Conservation (phyloP, 1,140 invertebrate genomes). For the Zophobas morio region DNA sequence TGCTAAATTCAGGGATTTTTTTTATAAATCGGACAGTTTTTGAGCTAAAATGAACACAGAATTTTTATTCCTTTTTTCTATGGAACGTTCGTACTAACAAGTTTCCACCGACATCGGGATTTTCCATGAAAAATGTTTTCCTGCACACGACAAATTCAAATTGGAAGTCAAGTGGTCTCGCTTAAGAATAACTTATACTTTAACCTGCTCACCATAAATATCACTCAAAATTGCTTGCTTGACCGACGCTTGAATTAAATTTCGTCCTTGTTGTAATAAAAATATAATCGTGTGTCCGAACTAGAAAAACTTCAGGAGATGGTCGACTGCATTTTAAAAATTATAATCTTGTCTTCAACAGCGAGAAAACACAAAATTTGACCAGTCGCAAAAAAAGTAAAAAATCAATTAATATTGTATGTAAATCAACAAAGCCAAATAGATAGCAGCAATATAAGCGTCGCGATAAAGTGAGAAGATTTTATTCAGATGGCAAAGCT, state of each 20-base stretch:
- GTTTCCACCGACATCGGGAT: background rate
- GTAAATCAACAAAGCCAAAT: too few species aligned
- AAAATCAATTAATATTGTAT: background rate
- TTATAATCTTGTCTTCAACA: background rate
- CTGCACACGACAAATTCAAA: constrained; percentile 38
- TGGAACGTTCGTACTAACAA: background rate
- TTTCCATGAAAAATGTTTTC: constrained; percentile 18
- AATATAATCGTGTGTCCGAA: constrained; percentile 1
- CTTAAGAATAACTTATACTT: background rate
- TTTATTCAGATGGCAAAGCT: background rate
- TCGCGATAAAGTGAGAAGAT: too few species aligned
- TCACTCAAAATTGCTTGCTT: constrained; percentile 19
- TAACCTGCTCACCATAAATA: constrained; percentile 29
- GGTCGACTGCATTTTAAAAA: constrained; percentile 3
- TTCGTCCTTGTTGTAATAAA: background rate
- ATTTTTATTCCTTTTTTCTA: background rate
- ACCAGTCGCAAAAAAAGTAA: background rate
- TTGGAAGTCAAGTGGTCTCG: constrained; percentile 22
- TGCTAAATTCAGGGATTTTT: constrained; percentile 22
- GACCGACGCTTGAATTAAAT: constrained; percentile 9
- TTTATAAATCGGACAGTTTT: constrained; percentile 6
- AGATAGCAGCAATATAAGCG: too few species aligned
- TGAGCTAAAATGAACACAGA: constrained; percentile 4
- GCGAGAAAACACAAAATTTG: too few species aligned
- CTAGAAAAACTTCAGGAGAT: constrained; percentile 10